phyloP scores from a whole-genome alignment of 2,113 vertebrate genomes.

The Cynopterus brachyotis region DNA sequence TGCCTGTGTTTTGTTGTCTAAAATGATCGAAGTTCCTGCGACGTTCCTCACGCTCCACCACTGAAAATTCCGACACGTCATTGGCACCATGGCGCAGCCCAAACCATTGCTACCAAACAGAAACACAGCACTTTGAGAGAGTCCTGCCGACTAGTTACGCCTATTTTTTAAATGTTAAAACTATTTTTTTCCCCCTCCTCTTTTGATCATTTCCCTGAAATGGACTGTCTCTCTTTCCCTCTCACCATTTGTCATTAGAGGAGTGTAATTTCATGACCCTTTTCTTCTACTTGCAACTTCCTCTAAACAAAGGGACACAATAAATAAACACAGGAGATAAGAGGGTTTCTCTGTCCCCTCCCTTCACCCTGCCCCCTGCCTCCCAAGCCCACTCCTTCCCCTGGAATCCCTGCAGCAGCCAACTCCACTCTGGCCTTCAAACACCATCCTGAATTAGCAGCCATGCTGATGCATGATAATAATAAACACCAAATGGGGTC shows the following conservation, averaged over 20 bases:
- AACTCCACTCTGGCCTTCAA: not conserved
- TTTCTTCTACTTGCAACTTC: slow-evolving; percentile 21
- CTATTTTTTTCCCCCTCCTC: not conserved
- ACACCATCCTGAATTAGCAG: not conserved
- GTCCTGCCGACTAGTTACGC: not conserved
- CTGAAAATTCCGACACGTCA: not conserved
- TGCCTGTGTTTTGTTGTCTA: not conserved
- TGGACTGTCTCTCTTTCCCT: not conserved
- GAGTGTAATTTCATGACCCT: not conserved
- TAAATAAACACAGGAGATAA: slow-evolving; percentile 63
- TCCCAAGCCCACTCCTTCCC: not conserved
- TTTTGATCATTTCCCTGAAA: slow-evolving; percentile 28
- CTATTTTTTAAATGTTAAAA: slow-evolving; percentile 17
- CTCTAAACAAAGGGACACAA: slow-evolving; percentile 58
- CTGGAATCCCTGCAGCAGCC: not conserved
- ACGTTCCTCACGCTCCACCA: not conserved
- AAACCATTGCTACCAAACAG: not conserved
- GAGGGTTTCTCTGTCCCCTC: not conserved
- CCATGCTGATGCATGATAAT: not conserved
- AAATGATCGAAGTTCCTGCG: slow-evolving; percentile 12
- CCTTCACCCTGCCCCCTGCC: not conserved
- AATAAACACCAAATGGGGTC: slow-evolving; percentile 21
- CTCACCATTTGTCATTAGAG: slow-evolving; percentile 19
- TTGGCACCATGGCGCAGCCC: not conserved
- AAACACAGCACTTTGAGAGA: not conserved